Conservation (phyloP, 30 jellyfish, hydroid and myxozoan genomes). For the Hydractinia echinata region DNA sequence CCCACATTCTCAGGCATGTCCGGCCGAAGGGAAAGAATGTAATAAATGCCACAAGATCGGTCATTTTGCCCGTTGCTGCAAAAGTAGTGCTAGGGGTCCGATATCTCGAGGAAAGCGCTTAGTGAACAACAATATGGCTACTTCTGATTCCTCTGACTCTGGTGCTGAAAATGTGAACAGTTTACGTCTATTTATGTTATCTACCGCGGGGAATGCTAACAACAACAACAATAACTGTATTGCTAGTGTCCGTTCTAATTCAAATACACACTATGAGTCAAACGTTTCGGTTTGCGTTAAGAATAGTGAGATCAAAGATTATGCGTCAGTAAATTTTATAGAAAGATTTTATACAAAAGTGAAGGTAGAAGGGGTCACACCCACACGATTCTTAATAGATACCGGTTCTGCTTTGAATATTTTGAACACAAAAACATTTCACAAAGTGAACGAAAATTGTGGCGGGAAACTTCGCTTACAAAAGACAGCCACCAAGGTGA, state of each 20-base stretch:
- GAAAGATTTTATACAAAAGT: constrained; percentile 6
- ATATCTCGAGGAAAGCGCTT: not conserved
- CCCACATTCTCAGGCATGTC: not conserved
- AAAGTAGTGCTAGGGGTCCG: not conserved
- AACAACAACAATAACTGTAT: not conserved
- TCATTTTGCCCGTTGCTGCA: too few relatives aligned
- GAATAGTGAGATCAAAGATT: not conserved
- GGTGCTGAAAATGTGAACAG: constrained; percentile 10
- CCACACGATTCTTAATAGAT: constrained; percentile 3
- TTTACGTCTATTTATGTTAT: not conserved
- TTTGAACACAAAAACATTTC: constrained; percentile 9
- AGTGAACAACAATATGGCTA: constrained; percentile 11
- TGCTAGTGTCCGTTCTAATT: not conserved
- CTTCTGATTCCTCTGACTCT: constrained; percentile 22
- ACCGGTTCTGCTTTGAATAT: not conserved
- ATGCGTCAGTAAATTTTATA: too few relatives aligned
- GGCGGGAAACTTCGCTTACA: constrained; percentile 17
- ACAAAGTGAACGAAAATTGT: not conserved
- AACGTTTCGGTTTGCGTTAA: not conserved
- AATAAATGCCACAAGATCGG: constrained; percentile 14
- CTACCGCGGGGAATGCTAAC: not conserved
- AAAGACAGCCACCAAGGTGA: not conserved
- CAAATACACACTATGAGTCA: not conserved
- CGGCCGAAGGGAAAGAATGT: constrained; percentile 18
- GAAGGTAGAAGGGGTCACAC: not conserved